Conservation (phyloP, 2,797 vertebrate species). For the Sitta carolinensis region DNA sequence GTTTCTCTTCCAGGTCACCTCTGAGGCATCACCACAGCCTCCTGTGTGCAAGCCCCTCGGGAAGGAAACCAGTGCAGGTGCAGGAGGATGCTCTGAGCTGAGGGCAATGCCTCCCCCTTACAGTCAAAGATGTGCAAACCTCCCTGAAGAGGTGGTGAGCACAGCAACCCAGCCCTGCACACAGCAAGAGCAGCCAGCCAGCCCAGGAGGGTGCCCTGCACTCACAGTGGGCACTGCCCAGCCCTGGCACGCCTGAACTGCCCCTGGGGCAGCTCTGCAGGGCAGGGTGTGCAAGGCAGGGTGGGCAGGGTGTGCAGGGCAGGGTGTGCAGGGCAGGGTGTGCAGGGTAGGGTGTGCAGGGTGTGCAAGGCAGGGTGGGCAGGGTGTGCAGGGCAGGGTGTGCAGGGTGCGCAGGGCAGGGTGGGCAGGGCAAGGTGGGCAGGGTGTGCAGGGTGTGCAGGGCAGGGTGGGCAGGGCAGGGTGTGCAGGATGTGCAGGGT, state of each 20-base stretch:
- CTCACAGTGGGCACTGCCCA: background rate
- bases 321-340: no score
- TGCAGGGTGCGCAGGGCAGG: no score
- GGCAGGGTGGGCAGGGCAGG: no score
- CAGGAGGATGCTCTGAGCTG: background rate
- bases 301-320: no score
- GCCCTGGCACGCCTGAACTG: rapidly evolving
- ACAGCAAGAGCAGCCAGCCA: background rate
- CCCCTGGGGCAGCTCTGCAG: background rate
- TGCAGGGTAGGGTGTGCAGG: no score
- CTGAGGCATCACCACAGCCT: background rate
- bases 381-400: no score
- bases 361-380: no score
- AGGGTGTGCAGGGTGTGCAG: no score
- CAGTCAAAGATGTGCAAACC: background rate
- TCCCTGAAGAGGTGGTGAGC: background rate
- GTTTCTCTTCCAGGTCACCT: no score
- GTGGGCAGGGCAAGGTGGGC: no score
- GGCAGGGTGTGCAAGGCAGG: no score
- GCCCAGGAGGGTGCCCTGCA: background rate
- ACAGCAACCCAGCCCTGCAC: background rate
- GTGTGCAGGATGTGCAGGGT: no score
- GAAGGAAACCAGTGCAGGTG: background rate
- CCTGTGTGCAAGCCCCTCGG: background rate
- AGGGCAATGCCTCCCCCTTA: background rate